Percentiles rank a stretch among this genome's conserved stretches.
phyloP scores from a whole-genome alignment of 2,797 vertebrate species.

The Danio aesculapii region DNA sequence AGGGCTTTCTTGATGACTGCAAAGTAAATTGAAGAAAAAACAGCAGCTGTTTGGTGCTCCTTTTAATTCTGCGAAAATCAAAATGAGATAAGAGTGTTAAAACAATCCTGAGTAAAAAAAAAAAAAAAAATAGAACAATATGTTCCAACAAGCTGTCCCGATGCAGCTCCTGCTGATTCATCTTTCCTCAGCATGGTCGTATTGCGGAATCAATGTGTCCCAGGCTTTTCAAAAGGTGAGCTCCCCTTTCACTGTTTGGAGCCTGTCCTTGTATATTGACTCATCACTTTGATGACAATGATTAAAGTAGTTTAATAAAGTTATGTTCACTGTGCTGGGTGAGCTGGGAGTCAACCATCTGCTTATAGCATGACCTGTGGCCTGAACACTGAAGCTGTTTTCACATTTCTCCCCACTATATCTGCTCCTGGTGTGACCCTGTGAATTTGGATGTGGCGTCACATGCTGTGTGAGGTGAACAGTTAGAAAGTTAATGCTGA shows the following conservation, averaged over 20 bases:
- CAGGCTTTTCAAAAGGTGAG: slow-evolving; percentile 12
- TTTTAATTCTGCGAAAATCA: background rate
- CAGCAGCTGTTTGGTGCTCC: slow-evolving; percentile 12
- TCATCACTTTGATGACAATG: slow-evolving; percentile 31
- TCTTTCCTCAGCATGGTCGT: background rate
- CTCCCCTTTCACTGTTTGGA: slow-evolving; percentile 4
- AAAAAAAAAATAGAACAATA: background rate
- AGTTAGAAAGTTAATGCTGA: slow-evolving; percentile 6
- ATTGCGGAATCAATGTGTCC: background rate
- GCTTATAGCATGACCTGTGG: slow-evolving; percentile 34
- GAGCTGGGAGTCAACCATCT: slow-evolving; percentile 36
- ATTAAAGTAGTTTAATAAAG: slow-evolving; percentile 29
- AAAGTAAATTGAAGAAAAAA: slow-evolving; percentile 10
- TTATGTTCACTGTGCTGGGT: background rate
- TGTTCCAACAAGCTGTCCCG: background rate
- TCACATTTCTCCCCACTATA: background rate
- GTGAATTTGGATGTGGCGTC: slow-evolving; percentile 7
- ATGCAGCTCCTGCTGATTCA: background rate
- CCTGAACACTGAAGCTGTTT: background rate
- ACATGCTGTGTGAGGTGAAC: background rate
- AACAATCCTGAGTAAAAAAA: background rate
- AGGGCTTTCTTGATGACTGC: slow-evolving; percentile 16
- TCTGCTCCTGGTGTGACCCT: slow-evolving; percentile 1
- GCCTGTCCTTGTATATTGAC: slow-evolving; percentile 23
- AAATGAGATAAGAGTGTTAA: slow-evolving; percentile 17